Evolutionary conservation across 2,797 vertebrate genomes (phyloP).

Genomic region (Arremon aurantiirostris): DNA sequence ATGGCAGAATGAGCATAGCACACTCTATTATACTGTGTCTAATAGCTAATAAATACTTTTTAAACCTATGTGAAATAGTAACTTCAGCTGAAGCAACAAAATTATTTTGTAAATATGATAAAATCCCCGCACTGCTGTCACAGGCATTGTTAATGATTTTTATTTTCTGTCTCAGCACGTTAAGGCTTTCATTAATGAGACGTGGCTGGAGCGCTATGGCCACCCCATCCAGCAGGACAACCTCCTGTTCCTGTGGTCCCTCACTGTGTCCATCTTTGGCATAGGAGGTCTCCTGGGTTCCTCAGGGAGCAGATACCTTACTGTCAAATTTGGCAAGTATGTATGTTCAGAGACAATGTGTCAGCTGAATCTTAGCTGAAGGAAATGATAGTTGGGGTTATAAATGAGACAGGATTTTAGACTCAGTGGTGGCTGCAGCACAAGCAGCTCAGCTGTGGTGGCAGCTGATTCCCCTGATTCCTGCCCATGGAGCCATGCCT

Average conservation of each 20-base stretch:
- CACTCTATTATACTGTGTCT: too few species aligned
- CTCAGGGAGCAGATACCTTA: constrained; percentile 86
- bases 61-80: not conserved
- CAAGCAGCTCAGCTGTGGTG: not conserved
- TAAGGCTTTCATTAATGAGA: constrained; percentile 88
- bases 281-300: constrained; percentile 87
- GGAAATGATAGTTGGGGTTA: not conserved
- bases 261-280: constrained; percentile 86
- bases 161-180: constrained; percentile 77
- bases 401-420: not conserved
- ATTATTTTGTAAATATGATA: not conserved
- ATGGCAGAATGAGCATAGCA: not conserved
- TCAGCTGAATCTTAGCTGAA: not conserved
- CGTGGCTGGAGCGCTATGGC: constrained; percentile 80
- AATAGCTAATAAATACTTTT: not conserved
- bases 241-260: constrained; percentile 87
- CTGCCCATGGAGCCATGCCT: not conserved
- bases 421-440: not conserved
- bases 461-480: not conserved
- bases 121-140: not conserved
- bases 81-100: not conserved
- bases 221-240: constrained; percentile 77
- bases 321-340: constrained; percentile 87
- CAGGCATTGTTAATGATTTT: not conserved
- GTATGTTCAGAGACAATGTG: not conserved